Evolutionary conservation across 2,797 vertebrate species (phyloP).

Genomic region (Eulemur albifrons): DNA sequence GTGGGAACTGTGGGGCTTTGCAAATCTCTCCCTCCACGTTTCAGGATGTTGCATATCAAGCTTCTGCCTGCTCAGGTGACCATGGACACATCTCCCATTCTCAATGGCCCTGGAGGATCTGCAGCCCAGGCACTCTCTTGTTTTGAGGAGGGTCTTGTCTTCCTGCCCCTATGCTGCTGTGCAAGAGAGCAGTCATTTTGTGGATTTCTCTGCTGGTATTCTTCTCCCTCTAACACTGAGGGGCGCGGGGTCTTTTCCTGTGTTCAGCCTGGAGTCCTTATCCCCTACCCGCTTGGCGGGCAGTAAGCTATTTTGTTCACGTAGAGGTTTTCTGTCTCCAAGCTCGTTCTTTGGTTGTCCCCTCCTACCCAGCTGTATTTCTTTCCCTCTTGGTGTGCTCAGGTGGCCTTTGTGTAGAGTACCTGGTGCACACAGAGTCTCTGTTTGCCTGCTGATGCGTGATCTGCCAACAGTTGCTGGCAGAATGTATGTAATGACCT

Average conservation of each 20-base stretch:
- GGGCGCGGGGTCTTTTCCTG: background rate
- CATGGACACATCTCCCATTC: background rate
- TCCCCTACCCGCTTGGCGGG: background rate
- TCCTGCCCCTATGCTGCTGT: background rate
- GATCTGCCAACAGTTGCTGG: background rate
- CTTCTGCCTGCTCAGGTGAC: background rate
- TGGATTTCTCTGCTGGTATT: background rate
- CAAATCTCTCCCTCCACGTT: background rate
- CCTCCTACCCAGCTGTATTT: background rate
- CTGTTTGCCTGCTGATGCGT: background rate
- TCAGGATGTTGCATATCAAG: rapidly evolving
- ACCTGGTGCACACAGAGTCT: background rate
- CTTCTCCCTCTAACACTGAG: background rate
- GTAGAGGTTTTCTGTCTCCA: background rate
- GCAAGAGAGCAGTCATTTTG: background rate
- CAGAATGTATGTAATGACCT: background rate
- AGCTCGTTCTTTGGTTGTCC: background rate
- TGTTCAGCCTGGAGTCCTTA: background rate
- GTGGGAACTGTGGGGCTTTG: background rate
- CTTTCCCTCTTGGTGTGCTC: background rate
- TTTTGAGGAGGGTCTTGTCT: background rate
- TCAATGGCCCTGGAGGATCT: background rate
- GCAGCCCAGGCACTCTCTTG: rapidly evolving
- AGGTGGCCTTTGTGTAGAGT: background rate
- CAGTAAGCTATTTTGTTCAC: background rate